A percentile compares a stretch with the other conserved stretches of the same genome.
Conservation (phyloP, 1,140 invertebrate species). For the Caerostris extrusa region DNA sequence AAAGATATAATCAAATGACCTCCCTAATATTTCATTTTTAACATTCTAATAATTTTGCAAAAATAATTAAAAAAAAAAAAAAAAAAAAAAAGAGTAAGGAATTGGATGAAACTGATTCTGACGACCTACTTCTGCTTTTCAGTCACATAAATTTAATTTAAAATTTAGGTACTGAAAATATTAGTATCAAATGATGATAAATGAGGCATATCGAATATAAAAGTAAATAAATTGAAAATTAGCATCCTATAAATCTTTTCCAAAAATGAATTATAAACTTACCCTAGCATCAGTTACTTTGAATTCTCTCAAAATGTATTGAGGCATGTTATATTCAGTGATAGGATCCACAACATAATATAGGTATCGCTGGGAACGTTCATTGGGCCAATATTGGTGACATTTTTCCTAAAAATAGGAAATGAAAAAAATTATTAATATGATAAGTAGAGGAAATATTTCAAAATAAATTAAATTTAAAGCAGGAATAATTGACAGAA, state of each 20-base stretch:
- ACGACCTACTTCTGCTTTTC: too few species aligned
- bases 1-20: too few species aligned
- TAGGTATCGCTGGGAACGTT: slow-evolving; percentile 94
- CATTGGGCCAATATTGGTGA: slow-evolving; percentile 99
- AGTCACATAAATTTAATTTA: too few species aligned
- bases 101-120: too few species aligned
- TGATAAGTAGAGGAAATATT: background rate
- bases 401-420: slow-evolving; percentile 89
- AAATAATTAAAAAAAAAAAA: too few species aligned
- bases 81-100: too few species aligned
- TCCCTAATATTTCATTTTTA: too few species aligned
- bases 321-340: slow-evolving; percentile 99
- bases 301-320: slow-evolving; percentile 99
- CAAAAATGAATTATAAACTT: slow-evolving; percentile 68
- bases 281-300: slow-evolving; percentile 89
- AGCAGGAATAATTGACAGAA: background rate
- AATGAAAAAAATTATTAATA: background rate
- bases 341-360: slow-evolving; percentile 99
- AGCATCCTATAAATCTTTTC: background rate
- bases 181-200: too few species aligned
- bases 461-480: background rate
- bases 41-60: too few species aligned
- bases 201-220: too few species aligned
- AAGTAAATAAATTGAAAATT: background rate
- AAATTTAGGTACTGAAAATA: too few species aligned